Percentiles rank a stretch among this genome's conserved stretches.
Conservation (phyloP, 2,888 invertebrate genomes). For the Biston betularia region DNA sequence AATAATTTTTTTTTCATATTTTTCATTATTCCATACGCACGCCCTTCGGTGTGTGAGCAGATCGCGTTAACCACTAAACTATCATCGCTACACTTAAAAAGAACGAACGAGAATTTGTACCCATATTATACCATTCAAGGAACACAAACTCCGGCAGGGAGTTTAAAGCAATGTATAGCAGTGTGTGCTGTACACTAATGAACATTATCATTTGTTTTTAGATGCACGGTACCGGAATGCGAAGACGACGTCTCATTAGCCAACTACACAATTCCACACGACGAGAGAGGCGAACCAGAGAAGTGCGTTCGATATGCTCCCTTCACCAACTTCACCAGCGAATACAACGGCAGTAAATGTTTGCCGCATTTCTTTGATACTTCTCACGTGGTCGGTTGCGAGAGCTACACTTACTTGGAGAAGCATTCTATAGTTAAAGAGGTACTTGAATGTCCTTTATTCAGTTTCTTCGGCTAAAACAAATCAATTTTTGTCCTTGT, state of each 20-base stretch:
- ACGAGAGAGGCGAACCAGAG: slow-evolving; percentile 62
- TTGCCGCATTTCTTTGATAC: slow-evolving; percentile 71
- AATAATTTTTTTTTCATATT: too few relatives aligned
- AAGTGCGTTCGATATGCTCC: slow-evolving; percentile 75
- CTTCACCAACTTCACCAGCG: slow-evolving; percentile 55
- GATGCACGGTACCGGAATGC: slow-evolving; percentile 78
- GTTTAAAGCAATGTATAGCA: too few relatives aligned
- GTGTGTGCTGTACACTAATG: too few relatives aligned
- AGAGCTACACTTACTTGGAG: slow-evolving; percentile 74
- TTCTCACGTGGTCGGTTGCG: slow-evolving; percentile 68
- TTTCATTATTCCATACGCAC: too few relatives aligned
- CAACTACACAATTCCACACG: slow-evolving; percentile 75
- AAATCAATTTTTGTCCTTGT: neutral
- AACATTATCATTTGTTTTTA: slow-evolving; percentile 48
- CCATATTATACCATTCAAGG: too few relatives aligned
- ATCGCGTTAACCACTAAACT: too few relatives aligned
- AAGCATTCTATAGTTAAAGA: slow-evolving; percentile 80
- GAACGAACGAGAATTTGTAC: too few relatives aligned
- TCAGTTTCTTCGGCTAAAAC: neutral
- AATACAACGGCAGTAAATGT: slow-evolving; percentile 62
- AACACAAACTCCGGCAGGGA: too few relatives aligned
- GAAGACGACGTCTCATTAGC: slow-evolving; percentile 57
- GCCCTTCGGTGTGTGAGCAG: too few relatives aligned
- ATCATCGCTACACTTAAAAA: too few relatives aligned
- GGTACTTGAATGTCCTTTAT: slow-evolving; percentile 48